Evolutionary conservation across 2,797 vertebrate genomes (phyloP), one percentile per base, ranked within the genome.

Genomic region (Schizopygopsis malacanthus): DNA sequence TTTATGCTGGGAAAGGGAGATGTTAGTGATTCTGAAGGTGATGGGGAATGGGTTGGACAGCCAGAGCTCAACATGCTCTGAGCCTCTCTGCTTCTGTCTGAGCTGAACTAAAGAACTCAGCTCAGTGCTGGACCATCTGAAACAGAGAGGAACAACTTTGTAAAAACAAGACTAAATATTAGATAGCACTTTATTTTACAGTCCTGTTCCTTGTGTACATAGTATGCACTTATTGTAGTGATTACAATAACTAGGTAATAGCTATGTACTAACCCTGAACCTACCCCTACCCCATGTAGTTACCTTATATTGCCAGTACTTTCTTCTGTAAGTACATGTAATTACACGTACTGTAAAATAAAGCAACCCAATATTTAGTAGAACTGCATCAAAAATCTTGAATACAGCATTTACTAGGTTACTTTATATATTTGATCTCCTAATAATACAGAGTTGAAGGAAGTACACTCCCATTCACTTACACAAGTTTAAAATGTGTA

Each of bases 11-110:
- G 95, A 93, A 84, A 98, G 88, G 84, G 94, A 96, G 82, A 96
- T 95, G n/a, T 96, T 95, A 4, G 89, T 94, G 91, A 99, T 87
- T 33, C 94, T 93, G 90, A 99, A 84, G 65, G 92, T 93, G 67
- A 94, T 93, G 80, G 92, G 92, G 85, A 96, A 93, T 81, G 95
- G 94, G 91, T 97, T 98, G 79, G 93, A 96, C 91, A 97, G 92
- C 98, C 98, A 99, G 82, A 99, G 11, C 9, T 97, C 97, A 93
- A 97, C 97, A 91, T 94, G 92, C 76, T 96, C 95, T 39, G 92
- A 91, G 13, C 91, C 91, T 56, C 94, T 96, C 88, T 91, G 91
- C 9, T 92, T 92, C 86, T 95, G 94, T 89, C 96, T 96, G 88
- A 98, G 90, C 88, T 97, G 96, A 91, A 98, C 96, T 83, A 95